Evolutionary conservation across 2,888 invertebrate species (phyloP), one percentile per base, ranked within the genome.

Genomic region (Gymnosoma rotundatum): DNA sequence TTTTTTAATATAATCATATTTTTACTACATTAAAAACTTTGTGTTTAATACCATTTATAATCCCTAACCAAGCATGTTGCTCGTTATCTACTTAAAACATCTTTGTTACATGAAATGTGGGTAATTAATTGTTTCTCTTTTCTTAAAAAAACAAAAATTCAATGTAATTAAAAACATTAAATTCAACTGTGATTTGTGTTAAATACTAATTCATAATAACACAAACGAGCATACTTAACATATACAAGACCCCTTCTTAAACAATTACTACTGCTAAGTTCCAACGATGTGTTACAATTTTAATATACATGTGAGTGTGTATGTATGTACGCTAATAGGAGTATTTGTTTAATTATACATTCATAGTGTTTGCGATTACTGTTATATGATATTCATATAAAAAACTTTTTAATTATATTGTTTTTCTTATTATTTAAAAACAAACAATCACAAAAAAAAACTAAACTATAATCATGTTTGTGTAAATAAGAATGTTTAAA

Each of bases 51-150:
- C 10, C 18, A 32, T 6, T 42, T 18, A n/a, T 36, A 21, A 45
- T 18, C 20, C 36, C 14, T 63, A 61, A 18, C 36, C 9, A 36
- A 52, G 8, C 25, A 50, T 78, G 58, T 45, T 58, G 42, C 52
- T 61, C 69, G 75, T 75, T 70, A 81, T 64, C 56, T 58, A 14
- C 25, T 75, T 63, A 32, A 20, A 70, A n/a, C 20, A 60, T 20
- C 52, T 52, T 74, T 74, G 6, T 42, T 69, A 58, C 56, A 50
- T 36, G 16, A 63, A 58, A 76, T 75, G 42, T 58, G 61, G 67
- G 58, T 84, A 81, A 81, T 84, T 81, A 84, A 81, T 78, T 81
- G 38, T 64, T 74, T 78, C 64, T 56, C 45, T 67, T 56, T 63
- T 36, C 61, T 56, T 36, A 80, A 38, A 76, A 52, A 56, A 18